Base-by-base conservation (phyloP, 2,888 invertebrate genomes). In the Polydrusus cervinus region DNA sequence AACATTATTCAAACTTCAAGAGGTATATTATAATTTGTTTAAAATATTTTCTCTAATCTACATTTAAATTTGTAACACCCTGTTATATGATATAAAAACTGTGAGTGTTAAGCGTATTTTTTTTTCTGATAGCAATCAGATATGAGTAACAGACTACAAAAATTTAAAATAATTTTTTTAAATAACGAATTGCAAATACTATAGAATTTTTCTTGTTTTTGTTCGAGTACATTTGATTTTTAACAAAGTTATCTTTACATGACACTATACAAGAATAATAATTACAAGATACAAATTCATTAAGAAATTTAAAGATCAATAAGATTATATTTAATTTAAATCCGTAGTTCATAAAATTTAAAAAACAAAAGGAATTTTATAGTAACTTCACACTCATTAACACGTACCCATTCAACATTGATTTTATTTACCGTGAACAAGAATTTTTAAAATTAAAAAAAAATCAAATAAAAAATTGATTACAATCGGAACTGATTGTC, bases 91-190 rank as follows among this genome's bases (percentile, higher is more conserved):
- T 75, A 71, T 61, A 71, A 74, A 67, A 70, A 70, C 60, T 71
- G 49, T 71, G 66, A 75, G 67, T 71, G 61, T 74, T 75, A 75
- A 71, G 75, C 74, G 74, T 74, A 69, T 65, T 71, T 18, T 65
- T 71, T 18, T 57, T 72, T 57, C 57, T 62, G 68, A 73, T 67
- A 62, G 18, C 55, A 67, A 30, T 67, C 25, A 20, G 53, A 20
- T 47, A 10, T 55, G 8, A 34, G 13, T 69, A 25, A 47, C 25
- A 61, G 43, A 62, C 49, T 11, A 40, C 9, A 1, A 9, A 40
- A 40, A 40, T 11, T 11, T 40, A 11, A 40, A 11, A 40, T 2
- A 40, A 9, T 40, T 5, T 5, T 11, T 40, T 40, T 9, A 40
- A 40, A 40, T 40, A 11, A 3, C 7, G 40, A 40, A 5, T 40